These are phyloP conservation scores for Aphidius ervi DNA, from an alignment of 1,140 invertebrate species.

Conservation along the genomic window DNA sequence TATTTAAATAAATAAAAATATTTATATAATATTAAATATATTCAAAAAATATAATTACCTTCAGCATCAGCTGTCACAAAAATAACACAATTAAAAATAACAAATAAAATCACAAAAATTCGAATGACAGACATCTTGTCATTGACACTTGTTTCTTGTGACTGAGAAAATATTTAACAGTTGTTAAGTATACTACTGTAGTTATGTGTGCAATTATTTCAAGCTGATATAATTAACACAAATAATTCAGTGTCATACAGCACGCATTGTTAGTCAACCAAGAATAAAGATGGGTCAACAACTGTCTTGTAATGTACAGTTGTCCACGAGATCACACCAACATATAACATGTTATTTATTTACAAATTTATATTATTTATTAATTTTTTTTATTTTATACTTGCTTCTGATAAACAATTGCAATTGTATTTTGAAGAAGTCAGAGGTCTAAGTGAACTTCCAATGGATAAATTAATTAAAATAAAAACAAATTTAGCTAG, in stretches of 20 bases:
- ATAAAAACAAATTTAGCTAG: slow-evolving; percentile 44
- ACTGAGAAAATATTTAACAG: too few relatives aligned
- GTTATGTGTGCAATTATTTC: too few relatives aligned
- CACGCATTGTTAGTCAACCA: slow-evolving; percentile 9
- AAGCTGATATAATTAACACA: too few relatives aligned
- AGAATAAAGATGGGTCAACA: background rate
- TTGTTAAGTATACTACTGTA: too few relatives aligned
- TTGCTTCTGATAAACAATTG: background rate
- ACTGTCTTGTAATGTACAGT: background rate
- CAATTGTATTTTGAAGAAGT: slow-evolving; percentile 46
- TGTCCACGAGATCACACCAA: too few relatives aligned
- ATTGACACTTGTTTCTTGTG: too few relatives aligned
- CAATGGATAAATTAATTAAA: slow-evolving; percentile 51
- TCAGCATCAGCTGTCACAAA: slow-evolving; percentile 21
- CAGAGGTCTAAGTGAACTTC: slow-evolving; percentile 53
- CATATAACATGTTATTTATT: too few relatives aligned
- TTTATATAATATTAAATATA: background rate
- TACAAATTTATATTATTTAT: slow-evolving; percentile 11
- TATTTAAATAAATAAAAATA: background rate
- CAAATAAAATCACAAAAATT: too few relatives aligned
- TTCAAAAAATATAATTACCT: slow-evolving; percentile 24
- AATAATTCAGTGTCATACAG: slow-evolving; percentile 1
- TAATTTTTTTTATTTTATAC: background rate
- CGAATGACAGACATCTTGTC: too few relatives aligned
- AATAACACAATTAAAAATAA: too few relatives aligned